phyloP scores from a whole-genome alignment of 1,140 invertebrate species.

The Phenacoccus solenopsis region DNA sequence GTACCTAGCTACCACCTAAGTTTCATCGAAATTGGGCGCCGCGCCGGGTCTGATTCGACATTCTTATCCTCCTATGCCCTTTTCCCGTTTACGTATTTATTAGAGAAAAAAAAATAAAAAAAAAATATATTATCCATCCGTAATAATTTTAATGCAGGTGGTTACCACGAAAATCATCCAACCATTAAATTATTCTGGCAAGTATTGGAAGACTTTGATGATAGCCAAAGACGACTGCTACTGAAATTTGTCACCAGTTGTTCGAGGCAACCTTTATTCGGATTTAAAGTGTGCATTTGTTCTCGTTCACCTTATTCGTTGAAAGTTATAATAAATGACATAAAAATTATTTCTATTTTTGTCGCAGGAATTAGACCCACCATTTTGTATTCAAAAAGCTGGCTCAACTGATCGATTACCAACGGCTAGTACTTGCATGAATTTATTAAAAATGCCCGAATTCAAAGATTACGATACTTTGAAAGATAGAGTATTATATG shows the following conservation, averaged over 20 bases:
- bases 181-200: slow-evolving; percentile 70
- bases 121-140: no score
- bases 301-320: neutral
- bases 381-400: slow-evolving; percentile 86
- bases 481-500: slow-evolving; percentile 76
- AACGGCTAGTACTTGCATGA: slow-evolving; percentile 94
- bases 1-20: no score
- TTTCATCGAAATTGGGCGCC: no score
- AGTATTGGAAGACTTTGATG: slow-evolving; percentile 68
- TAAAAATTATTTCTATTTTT: no score
- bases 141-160: slow-evolving; percentile 47
- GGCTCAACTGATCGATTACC: slow-evolving; percentile 83
- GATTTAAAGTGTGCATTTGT: slow-evolving; percentile 83
- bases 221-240: slow-evolving; percentile 70
- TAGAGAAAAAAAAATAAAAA: no score
- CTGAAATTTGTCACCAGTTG: slow-evolving; percentile 96
- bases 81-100: no score
- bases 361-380: slow-evolving; percentile 75
- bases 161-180: slow-evolving; percentile 65
- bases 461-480: slow-evolving; percentile 66
- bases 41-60: no score
- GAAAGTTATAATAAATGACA: neutral
- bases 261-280: slow-evolving; percentile 88
- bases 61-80: no score
- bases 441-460: slow-evolving; percentile 88